Evolutionary conservation across 2,113 vertebrate species (phyloP).

Genomic region (Scalopus aquaticus): DNA sequence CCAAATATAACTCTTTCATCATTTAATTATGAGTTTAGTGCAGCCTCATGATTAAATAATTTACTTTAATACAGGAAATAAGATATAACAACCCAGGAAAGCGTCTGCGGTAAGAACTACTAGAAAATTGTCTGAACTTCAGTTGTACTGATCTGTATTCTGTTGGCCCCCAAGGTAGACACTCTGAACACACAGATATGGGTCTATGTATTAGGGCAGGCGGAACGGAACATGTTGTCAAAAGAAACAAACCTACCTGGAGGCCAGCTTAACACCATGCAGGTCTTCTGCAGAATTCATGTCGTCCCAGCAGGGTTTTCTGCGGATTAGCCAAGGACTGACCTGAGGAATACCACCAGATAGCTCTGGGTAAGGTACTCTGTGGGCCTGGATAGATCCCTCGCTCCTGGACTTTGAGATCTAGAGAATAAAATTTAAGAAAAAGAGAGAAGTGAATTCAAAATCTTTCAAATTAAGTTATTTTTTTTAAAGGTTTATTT

Average conservation of each 20-base stretch:
- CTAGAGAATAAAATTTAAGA: conserved; percentile 37
- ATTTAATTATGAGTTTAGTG: not conserved
- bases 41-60: not conserved
- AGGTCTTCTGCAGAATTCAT: not conserved
- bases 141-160: not conserved
- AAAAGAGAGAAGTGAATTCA: not conserved
- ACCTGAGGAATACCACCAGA: not conserved
- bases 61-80: conserved; percentile 2
- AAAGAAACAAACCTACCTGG: conserved; percentile 53
- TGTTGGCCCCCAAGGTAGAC: not conserved
- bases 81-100: not conserved
- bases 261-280: not conserved
- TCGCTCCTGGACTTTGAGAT: conserved; percentile 56
- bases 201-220: not conserved
- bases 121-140: not conserved
- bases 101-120: conserved; percentile 7
- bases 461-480: not conserved
- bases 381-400: not conserved
- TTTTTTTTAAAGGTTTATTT: no score
- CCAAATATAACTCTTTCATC: not conserved
- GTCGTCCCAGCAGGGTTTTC: not conserved
- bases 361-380: not conserved
- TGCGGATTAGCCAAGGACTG: not conserved
- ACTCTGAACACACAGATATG: not conserved
- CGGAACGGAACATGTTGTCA: not conserved